These are phyloP conservation scores for Leptopilina clavipes DNA, from an alignment of 1,140 invertebrate species.

Conservation along the genomic window DNA sequence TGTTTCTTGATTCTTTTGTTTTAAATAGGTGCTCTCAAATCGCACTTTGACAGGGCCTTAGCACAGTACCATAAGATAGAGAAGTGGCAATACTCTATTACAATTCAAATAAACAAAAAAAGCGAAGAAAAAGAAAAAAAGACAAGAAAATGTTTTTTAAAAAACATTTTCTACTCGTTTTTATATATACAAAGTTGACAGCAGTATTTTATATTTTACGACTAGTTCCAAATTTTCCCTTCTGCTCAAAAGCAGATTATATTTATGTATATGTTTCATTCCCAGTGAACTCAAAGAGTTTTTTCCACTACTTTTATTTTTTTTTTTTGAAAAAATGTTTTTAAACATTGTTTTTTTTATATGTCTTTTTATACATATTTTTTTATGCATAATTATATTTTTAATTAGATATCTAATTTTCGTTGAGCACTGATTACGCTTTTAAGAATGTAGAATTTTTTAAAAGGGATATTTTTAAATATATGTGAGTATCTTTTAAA, in stretches of 20 bases:
- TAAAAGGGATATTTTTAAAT: conserved; percentile 38
- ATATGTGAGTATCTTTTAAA: conserved; percentile 40
- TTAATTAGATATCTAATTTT: conserved; percentile 60
- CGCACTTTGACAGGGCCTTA: conserved; percentile 58
- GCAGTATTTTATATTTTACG: conserved; percentile 66
- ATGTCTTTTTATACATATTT: conserved; percentile 56
- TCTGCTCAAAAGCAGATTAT: conserved; percentile 33
- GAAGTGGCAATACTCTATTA: conserved; percentile 62
- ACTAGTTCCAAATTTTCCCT: conserved; percentile 34
- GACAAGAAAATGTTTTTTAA: conserved; percentile 9
- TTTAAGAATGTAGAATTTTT: conserved; percentile 46
- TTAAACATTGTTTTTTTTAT: conserved; percentile 59
- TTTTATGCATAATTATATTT: conserved; percentile 51
- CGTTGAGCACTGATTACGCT: conserved; percentile 65
- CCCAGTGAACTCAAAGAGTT: conserved; percentile 41
- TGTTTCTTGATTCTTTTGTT: conserved; percentile 37
- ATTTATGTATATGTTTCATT: conserved; percentile 48
- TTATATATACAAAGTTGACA: conserved; percentile 58
- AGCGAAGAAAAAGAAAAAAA: conserved; percentile 9
- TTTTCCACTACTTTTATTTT: not conserved
- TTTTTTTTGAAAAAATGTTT: conserved; percentile 47
- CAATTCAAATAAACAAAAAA: conserved; percentile 36
- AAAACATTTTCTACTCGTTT: conserved; percentile 46
- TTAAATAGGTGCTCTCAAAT: conserved; percentile 39
- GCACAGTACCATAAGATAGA: conserved; percentile 50